Conservation (phyloP, 1,140 invertebrate genomes). For the Anadara kagoshimensis region DNA sequence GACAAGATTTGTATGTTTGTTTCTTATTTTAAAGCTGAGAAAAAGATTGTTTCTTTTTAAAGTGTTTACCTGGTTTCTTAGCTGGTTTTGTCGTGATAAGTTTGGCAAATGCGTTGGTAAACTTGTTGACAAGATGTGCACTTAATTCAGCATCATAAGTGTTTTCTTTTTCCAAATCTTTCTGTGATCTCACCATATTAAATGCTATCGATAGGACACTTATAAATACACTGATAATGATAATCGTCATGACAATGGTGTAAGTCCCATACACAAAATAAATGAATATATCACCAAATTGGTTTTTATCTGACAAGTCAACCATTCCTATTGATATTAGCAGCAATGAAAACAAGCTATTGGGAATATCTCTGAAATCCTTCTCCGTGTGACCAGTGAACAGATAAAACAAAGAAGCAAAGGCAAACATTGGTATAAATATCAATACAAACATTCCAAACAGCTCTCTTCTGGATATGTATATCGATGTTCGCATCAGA, state of each 20-base stretch:
- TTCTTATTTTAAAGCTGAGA: no score
- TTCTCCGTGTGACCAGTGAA: not conserved
- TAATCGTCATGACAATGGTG: not conserved
- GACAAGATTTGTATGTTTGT: no score
- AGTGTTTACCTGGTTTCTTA: no score
- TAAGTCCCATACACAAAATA: conserved; percentile 6
- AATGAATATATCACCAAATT: not conserved
- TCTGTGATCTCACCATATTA: not conserved
- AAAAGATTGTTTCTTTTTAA: no score
- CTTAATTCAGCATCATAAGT: no score
- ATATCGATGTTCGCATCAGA: not conserved
- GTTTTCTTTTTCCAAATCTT: not conserved
- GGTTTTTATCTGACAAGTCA: not conserved
- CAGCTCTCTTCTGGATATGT: not conserved
- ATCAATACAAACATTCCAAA: not conserved
- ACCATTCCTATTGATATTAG: not conserved
- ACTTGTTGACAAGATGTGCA: no score
- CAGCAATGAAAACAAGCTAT: not conserved
- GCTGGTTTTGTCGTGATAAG: no score
- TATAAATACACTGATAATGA: conserved; percentile 4
- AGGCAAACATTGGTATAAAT: not conserved
- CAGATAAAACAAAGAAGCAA: not conserved
- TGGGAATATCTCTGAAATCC: not conserved
- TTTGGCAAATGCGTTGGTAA: no score
- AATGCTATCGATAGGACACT: not conserved